Evolutionary conservation across 2,888 invertebrate genomes (phyloP).

Genomic region (Cremastinae sp.): DNA sequence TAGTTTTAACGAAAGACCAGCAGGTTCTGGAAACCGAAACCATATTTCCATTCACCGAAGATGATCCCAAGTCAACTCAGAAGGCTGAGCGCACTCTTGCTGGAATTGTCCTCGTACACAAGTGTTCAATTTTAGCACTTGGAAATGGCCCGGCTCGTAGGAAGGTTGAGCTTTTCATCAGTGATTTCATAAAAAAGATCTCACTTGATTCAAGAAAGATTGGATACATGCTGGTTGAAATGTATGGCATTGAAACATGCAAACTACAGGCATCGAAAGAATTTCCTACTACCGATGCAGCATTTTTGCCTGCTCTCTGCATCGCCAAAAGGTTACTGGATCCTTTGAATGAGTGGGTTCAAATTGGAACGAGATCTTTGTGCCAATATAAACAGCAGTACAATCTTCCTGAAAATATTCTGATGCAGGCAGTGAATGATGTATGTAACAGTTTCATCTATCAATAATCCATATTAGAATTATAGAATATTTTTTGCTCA

Average conservation of each 20-base stretch:
- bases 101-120: constrained; percentile 82
- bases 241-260: constrained; percentile 95
- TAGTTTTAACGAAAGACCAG: constrained; percentile 87
- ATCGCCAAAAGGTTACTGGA: constrained; percentile 94
- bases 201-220: constrained; percentile 83
- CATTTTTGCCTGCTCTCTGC: constrained; percentile 87
- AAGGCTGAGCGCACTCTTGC: constrained; percentile 80
- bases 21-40: constrained; percentile 86
- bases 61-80: constrained; percentile 74
- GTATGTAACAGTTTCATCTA: constrained; percentile 70
- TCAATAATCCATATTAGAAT: background rate
- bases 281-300: constrained; percentile 91
- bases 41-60: constrained; percentile 84
- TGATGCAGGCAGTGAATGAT: constrained; percentile 87
- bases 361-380: constrained; percentile 94
- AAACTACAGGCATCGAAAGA: constrained; percentile 91
- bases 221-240: constrained; percentile 91
- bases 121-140: constrained; percentile 90
- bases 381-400: constrained; percentile 98
- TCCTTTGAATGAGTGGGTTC: constrained; percentile 94
- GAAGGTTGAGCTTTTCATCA: constrained; percentile 90
- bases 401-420: constrained; percentile 89
- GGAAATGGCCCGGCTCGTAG: constrained; percentile 96
- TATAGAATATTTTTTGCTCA: background rate
- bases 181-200: constrained; percentile 82